A percentile compares a stretch with the other conserved stretches of the same genome.
These are phyloP conservation scores for Lasiurus cinereus DNA, from an alignment of 2,113 vertebrate genomes.

Conservation along the genomic window DNA sequence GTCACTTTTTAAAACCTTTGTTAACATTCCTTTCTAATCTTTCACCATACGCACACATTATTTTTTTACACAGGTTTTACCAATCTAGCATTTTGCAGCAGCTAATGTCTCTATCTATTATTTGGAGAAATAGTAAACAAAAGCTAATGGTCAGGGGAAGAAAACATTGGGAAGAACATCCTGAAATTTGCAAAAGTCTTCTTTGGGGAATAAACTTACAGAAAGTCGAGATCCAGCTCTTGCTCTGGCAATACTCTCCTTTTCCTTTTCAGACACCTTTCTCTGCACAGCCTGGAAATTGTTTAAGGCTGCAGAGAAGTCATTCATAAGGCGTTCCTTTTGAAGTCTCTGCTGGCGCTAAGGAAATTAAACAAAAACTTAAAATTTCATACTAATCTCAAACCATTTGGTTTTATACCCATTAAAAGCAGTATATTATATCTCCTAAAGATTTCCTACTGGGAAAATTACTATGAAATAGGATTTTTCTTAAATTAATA, in stretches of 20 bases:
- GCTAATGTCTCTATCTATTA: conserved; percentile 39
- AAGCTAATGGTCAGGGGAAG: background rate
- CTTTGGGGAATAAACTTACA: conserved; percentile 86
- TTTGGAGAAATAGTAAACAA: conserved; percentile 27
- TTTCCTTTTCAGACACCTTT: conserved; percentile 94
- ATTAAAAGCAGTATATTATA: conserved; percentile 60
- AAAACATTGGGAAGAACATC: background rate
- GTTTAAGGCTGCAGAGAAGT: conserved; percentile 96
- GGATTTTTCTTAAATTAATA: conserved; percentile 19
- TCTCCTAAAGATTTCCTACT: background rate
- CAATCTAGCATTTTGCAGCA: conserved; percentile 21
- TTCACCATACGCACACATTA: background rate
- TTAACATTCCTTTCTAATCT: background rate
- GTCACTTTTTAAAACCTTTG: background rate
- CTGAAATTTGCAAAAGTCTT: background rate
- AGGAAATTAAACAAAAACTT: conserved; percentile 69
- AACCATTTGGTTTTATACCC: conserved; percentile 27
- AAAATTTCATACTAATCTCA: conserved; percentile 43
- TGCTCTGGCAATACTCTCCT: conserved; percentile 94
- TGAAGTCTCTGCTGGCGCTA: conserved; percentile 98
- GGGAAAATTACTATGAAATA: conserved; percentile 60
- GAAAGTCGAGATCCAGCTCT: conserved; percentile 95
- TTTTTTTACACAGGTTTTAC: background rate
- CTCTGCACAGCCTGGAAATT: conserved; percentile 96
- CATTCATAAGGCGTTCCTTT: conserved; percentile 97